phyloP scores from a whole-genome alignment of 2,888 invertebrate species.

The Drosophila imparisetae region DNA sequence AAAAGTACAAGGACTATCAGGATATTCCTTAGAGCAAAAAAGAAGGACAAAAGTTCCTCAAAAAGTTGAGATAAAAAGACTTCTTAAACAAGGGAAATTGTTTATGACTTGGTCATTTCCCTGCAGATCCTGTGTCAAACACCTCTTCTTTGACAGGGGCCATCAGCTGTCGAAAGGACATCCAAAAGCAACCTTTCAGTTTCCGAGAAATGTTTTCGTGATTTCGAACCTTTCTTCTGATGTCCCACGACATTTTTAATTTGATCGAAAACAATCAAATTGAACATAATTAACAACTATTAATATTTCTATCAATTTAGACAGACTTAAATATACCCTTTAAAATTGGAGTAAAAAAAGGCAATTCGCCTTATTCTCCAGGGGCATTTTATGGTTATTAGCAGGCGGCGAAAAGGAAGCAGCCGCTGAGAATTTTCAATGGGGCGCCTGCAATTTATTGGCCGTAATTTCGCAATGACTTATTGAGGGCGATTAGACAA shows the following conservation, averaged over 20 bases:
- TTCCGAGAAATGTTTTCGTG: not conserved
- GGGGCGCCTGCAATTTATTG: conserved; percentile 22
- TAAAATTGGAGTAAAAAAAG: not conserved
- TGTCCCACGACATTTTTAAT: not conserved
- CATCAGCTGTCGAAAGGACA: not conserved
- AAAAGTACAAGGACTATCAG: no score
- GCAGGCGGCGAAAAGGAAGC: conserved; percentile 5
- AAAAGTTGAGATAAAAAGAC: not conserved
- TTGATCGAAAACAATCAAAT: not conserved
- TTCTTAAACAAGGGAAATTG: not conserved
- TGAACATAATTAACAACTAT: not conserved
- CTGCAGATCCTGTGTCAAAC: not conserved
- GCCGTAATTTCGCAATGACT: conserved; percentile 57
- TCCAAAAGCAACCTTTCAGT: not conserved
- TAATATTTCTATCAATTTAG: not conserved
- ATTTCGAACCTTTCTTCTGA: not conserved
- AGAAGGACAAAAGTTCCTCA: not conserved
- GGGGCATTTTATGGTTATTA: conserved; percentile 55
- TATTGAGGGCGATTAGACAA: conserved; percentile 67
- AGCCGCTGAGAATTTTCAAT: conserved; percentile 17
- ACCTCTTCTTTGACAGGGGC: not conserved
- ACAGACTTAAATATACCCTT: not conserved
- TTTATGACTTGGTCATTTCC: not conserved
- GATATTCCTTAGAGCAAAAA: not conserved
- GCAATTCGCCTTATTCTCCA: conserved; percentile 9